Evolutionary conservation across 2,113 vertebrate species (phyloP), one percentile per base, ranked within the genome.

Genomic region (Dascyllus trimaculatus): DNA sequence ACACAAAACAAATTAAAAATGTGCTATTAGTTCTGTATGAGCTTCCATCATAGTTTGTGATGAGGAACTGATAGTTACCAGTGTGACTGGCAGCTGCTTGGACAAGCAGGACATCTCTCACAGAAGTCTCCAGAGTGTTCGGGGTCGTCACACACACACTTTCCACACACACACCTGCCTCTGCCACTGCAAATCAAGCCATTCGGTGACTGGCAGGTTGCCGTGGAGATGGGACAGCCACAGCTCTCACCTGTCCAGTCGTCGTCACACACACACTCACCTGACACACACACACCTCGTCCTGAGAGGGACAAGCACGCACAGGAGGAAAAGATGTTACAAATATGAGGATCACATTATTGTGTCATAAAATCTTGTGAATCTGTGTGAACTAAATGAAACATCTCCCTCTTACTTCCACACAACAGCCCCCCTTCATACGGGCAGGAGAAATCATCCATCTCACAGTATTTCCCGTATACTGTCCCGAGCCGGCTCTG

Each of bases 371-470:
- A 18, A 35, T 52, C 18, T 40, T n/a, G 32, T 29, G 19, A 45
- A 9, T 29, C n/a, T 19, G 45, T n/a, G 10, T 68, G 11, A 59
- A 35, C 3, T n/a, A 1, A 78, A 40, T 32, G 14, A 19, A 21
- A 8, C 2, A 9, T 22, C 51, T 40, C 19, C 9, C 8, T 0
- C 95, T 93, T 88, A 99, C 98, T 97, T 87, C 95, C 97, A 91
- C 98, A 99, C 48, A 96, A 64, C 22, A 85, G 88, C 24, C 96
- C 97, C 29, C 92, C 87, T 43, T 96, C 71, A 78, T 99, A 98
- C 0, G 96, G 95, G 82, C 98, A 99, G 71, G 98, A 99, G 92
- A 98, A 99, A 83, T 98, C 95, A 57, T 99, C 98, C 71, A 94
- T 96, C 93, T 99, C 96, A 72, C 98, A 99, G 93, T 97, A 96